These are phyloP conservation scores for Drosophila setosimentum DNA, from an alignment of 2,888 invertebrate genomes.

Conservation along the genomic window DNA sequence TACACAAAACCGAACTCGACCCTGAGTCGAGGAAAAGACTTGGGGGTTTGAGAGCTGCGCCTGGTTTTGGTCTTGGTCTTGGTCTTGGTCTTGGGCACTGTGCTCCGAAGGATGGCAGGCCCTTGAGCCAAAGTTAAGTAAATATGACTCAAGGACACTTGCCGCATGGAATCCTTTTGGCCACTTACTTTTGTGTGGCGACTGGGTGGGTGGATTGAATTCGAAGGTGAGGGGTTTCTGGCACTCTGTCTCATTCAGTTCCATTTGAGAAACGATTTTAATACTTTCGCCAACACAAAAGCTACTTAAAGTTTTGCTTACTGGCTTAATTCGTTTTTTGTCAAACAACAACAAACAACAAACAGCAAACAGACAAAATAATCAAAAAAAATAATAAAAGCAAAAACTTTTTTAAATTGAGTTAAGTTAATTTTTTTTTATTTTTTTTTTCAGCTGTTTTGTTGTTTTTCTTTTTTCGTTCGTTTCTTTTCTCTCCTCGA, in stretches of 20 bases:
- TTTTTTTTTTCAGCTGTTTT: conserved; percentile 22
- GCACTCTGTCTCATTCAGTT: conserved; percentile 39
- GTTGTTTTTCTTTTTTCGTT: conserved; percentile 9
- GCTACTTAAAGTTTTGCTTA: conserved; percentile 77
- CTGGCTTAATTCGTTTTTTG: conserved; percentile 76
- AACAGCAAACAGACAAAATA: conserved; percentile 55
- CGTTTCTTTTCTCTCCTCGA: not conserved
- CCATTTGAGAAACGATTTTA: conserved; percentile 72
- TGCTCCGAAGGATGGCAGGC: conserved; percentile 30
- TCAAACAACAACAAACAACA: conserved; percentile 69
- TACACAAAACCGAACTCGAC: conserved; percentile 31
- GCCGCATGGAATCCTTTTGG: conserved; percentile 70
- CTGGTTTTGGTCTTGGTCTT: not conserved
- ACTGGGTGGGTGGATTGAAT: not conserved
- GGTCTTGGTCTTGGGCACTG: conserved; percentile 5
- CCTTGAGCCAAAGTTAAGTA: conserved; percentile 72
- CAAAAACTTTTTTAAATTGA: conserved; percentile 73
- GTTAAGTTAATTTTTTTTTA: conserved; percentile 71
- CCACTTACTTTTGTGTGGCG: conserved; percentile 65
- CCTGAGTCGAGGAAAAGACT: conserved; percentile 2
- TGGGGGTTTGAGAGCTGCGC: not conserved
- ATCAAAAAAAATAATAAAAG: conserved; percentile 40
- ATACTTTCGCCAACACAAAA: conserved; percentile 73
- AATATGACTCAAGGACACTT: conserved; percentile 78
- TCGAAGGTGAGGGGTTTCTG: not conserved